phyloP scores from a whole-genome alignment of 35 echinoderm and acorn worm species.

The Hemicentrotus pulcherrimus region DNA sequence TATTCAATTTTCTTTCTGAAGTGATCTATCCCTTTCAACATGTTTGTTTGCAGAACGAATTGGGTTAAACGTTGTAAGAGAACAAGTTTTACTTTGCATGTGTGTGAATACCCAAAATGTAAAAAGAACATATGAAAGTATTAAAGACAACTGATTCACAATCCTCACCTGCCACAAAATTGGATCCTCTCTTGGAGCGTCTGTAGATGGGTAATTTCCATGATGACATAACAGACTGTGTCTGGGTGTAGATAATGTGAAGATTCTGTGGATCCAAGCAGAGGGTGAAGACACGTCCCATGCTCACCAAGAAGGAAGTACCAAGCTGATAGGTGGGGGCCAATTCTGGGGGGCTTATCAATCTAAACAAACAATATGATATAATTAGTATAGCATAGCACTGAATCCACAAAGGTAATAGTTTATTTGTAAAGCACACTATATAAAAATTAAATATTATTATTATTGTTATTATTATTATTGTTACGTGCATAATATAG shows the following conservation, averaged over 20 bases:
- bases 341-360: constrained; percentile 75
- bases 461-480: too few species aligned
- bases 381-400: not conserved
- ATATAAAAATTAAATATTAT: too few species aligned
- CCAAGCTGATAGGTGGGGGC: constrained; percentile 58
- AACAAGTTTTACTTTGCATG: too few species aligned
- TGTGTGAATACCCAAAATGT: too few species aligned
- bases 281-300: constrained; percentile 70
- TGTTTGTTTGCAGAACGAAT: too few species aligned
- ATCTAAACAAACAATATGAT: constrained; percentile 41
- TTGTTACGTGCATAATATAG: too few species aligned
- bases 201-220: constrained; percentile 79
- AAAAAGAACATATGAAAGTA: too few species aligned
- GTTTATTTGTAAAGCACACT: not conserved
- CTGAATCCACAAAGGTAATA: too few species aligned
- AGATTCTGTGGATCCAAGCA: constrained; percentile 74
- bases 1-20: too few species aligned
- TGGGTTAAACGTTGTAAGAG: too few species aligned
- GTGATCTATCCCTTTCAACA: too few species aligned
- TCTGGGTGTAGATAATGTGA: constrained; percentile 76
- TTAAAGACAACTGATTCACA: not conserved
- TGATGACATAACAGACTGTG: constrained; percentile 74
- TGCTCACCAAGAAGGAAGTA: constrained; percentile 67
- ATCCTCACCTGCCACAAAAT: constrained; percentile 78
- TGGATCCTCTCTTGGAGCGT: constrained; percentile 75